Evolutionary conservation across 2,888 invertebrate genomes (phyloP).

Genomic region (Eupithecia exiguata): DNA sequence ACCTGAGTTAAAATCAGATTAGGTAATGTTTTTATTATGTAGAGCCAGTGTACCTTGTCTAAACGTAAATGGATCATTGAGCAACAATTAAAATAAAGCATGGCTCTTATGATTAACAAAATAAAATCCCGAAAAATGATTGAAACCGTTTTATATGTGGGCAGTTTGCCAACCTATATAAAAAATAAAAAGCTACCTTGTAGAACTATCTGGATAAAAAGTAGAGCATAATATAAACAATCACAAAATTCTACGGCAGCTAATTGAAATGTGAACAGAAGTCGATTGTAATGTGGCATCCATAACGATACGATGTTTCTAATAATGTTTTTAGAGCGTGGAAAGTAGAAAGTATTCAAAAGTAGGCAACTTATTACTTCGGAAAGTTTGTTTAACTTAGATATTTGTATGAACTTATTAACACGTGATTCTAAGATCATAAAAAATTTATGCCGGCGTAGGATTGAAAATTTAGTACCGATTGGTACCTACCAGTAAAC

Average conservation of each 20-base stretch:
- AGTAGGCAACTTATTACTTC: conserved; percentile 75
- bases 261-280: conserved; percentile 56
- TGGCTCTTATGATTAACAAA: not conserved
- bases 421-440: conserved; percentile 12
- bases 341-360: conserved; percentile 82
- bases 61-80: too few species aligned
- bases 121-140: not conserved
- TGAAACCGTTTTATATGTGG: not conserved
- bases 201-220: not conserved
- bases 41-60: too few species aligned
- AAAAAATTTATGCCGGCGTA: conserved; percentile 12
- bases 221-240: conserved; percentile 4
- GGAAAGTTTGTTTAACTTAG: conserved; percentile 66
- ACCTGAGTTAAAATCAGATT: too few species aligned
- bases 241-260: conserved; percentile 15
- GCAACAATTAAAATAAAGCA: too few species aligned
- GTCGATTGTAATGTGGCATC: conserved; percentile 68
- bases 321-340: conserved; percentile 82
- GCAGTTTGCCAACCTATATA: conserved; percentile 9
- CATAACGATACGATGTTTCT: conserved; percentile 76
- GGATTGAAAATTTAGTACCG: conserved; percentile 12
- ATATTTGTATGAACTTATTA: conserved; percentile 42
- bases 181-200: too few species aligned
- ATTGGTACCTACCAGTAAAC: conserved; percentile 7
- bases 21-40: too few species aligned